Evolutionary conservation across 2,797 vertebrate genomes (phyloP).

Genomic region (Diplodus sargus): DNA sequence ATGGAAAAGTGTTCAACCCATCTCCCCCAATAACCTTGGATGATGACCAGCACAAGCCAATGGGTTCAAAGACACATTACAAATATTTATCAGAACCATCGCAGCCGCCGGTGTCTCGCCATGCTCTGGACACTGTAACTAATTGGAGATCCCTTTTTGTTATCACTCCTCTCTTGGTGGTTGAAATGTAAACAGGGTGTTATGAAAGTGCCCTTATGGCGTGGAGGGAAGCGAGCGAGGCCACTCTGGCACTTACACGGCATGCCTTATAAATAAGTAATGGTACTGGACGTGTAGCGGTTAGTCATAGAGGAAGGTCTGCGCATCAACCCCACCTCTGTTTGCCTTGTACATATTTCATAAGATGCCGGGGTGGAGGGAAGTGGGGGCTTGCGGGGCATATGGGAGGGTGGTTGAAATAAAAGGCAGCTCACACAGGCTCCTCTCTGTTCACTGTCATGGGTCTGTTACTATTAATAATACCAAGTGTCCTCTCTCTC

Average conservation of each 20-base stretch:
- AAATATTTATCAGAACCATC: slow-evolving; percentile 77
- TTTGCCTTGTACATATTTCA: slow-evolving; percentile 90
- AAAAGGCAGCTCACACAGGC: slow-evolving; percentile 85
- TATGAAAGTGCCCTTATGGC: slow-evolving; percentile 86
- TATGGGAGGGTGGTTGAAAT: slow-evolving; percentile 80
- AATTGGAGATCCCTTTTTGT: slow-evolving; percentile 82
- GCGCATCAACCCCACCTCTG: slow-evolving; percentile 88
- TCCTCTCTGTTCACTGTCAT: slow-evolving; percentile 87
- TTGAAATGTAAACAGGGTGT: slow-evolving; percentile 85
- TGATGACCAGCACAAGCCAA: slow-evolving; percentile 61
- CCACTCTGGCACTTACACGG: slow-evolving; percentile 86
- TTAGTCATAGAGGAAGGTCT: slow-evolving; percentile 86
- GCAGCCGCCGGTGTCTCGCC: slow-evolving; percentile 52
- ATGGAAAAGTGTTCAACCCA: slow-evolving; percentile 62
- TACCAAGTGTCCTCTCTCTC: slow-evolving; percentile 82
- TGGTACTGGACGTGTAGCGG: slow-evolving; percentile 88
- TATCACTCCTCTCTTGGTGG: slow-evolving; percentile 79
- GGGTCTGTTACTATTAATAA: slow-evolving; percentile 87
- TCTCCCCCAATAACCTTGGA: slow-evolving; percentile 72
- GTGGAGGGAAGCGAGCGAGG: slow-evolving; percentile 78
- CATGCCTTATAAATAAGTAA: slow-evolving; percentile 89
- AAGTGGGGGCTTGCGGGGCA: slow-evolving; percentile 73
- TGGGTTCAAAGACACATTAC: slow-evolving; percentile 59
- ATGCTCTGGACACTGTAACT: slow-evolving; percentile 80
- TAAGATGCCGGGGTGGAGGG: slow-evolving; percentile 80